Conservation (phyloP, 2,888 invertebrate species). For the Omphaloscelis lunosa region DNA sequence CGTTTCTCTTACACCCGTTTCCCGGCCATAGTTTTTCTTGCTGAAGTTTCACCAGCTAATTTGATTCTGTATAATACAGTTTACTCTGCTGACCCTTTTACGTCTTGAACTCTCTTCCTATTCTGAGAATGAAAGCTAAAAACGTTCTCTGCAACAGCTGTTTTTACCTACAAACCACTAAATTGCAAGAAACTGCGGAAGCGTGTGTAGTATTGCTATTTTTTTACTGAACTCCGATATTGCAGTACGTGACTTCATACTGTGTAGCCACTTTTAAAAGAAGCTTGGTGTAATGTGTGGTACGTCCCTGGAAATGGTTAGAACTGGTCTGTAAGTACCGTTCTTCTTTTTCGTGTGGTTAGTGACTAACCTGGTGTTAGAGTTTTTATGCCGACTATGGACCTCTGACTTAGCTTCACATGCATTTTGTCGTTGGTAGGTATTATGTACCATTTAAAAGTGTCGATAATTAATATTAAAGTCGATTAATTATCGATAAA, state of each 20-base stretch:
- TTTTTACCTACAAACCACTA: conserved; percentile 29
- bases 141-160: conserved; percentile 30
- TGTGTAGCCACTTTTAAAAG: conserved; percentile 7
- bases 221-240: conserved; percentile 55
- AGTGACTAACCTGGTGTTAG: too few species aligned
- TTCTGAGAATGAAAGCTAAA: conserved; percentile 3
- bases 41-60: not conserved
- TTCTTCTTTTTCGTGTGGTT: too few species aligned
- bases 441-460: not conserved
- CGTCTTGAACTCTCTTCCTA: not conserved
- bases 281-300: conserved; percentile 16
- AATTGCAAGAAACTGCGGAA: conserved; percentile 45
- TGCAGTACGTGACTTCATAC: conserved; percentile 48
- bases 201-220: conserved; percentile 34
- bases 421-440: too few species aligned
- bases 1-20: too few species aligned
- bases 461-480: not conserved
- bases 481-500: not conserved
- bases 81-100: not conserved
- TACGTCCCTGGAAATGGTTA: not conserved
- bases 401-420: too few species aligned
- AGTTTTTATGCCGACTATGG: too few species aligned
- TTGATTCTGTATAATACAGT: not conserved
- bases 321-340: not conserved
- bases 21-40: too few species aligned